Conservation (phyloP, 2,113 vertebrate species). For the Tyto alba region DNA sequence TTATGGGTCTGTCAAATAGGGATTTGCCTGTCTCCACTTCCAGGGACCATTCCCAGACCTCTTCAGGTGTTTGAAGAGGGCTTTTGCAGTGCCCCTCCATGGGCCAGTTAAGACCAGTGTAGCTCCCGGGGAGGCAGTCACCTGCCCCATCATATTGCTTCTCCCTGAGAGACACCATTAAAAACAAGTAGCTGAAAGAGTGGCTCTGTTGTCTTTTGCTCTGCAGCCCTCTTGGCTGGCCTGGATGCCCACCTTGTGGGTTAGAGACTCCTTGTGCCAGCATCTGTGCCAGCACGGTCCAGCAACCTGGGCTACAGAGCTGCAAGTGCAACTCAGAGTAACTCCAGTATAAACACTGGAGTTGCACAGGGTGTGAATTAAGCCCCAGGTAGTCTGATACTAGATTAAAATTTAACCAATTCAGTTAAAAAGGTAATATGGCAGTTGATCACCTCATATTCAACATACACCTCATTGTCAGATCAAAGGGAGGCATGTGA, state of each 20-base stretch:
- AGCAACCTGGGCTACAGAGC: neutral
- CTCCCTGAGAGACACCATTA: neutral
- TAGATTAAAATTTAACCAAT: neutral
- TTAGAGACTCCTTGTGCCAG: neutral
- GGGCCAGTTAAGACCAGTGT: neutral
- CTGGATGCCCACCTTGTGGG: neutral
- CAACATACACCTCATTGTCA: neutral
- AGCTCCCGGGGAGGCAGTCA: neutral
- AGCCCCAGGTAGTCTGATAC: neutral
- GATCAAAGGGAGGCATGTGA: neutral
- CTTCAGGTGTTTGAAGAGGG: neutral
- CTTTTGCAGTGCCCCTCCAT: neutral
- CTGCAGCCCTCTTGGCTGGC: neutral
- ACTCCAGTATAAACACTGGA: neutral
- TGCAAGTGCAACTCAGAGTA: neutral
- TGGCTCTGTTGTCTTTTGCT: neutral
- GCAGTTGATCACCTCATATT: neutral
- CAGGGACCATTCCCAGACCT: neutral
- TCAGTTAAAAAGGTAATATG: neutral
- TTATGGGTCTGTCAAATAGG: neutral
- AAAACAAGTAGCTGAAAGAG: neutral
- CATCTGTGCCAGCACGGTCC: rapidly evolving
- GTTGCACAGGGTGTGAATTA: neutral
- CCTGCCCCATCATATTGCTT: neutral
- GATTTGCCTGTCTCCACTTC: neutral